phyloP scores from a whole-genome alignment of 2,888 invertebrate genomes.

The Exocentrus adspersus region DNA sequence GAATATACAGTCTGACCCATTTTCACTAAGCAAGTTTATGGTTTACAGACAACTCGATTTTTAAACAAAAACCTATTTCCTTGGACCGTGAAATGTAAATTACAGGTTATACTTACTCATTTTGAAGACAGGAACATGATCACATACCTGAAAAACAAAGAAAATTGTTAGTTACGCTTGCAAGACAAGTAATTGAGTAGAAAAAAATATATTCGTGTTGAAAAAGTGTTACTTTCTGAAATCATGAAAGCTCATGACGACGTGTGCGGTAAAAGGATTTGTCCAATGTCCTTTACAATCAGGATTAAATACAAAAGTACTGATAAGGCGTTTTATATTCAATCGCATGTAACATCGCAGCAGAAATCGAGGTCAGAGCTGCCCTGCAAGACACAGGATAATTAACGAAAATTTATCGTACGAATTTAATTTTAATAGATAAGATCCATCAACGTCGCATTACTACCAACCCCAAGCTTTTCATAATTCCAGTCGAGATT shows the following conservation, averaged over 20 bases:
- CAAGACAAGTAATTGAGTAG: constrained; percentile 11
- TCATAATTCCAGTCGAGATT: constrained; percentile 24
- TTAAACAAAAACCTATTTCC: constrained; percentile 17
- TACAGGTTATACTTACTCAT: constrained; percentile 35
- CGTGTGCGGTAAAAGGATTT: too few relatives aligned
- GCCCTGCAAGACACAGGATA: constrained; percentile 20
- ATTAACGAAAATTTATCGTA: constrained; percentile 24
- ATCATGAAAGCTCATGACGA: too few relatives aligned
- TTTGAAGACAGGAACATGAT: constrained; percentile 14
- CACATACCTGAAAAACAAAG: constrained; percentile 34
- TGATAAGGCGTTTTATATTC: constrained; percentile 1
- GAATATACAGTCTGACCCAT: too few relatives aligned
- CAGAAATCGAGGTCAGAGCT: constrained; percentile 14
- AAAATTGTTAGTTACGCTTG: constrained; percentile 20
- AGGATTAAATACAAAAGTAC: not conserved
- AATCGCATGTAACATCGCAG: constrained; percentile 3
- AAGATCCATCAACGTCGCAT: constrained; percentile 24
- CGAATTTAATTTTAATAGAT: constrained; percentile 26
- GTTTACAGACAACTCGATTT: too few relatives aligned
- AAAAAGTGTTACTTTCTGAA: too few relatives aligned
- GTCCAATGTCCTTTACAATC: too few relatives aligned
- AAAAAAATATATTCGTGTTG: too few relatives aligned
- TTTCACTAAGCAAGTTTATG: too few relatives aligned
- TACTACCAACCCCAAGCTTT: constrained; percentile 13
- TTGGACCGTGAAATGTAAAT: constrained; percentile 20